phyloP scores from a whole-genome alignment of 2,888 invertebrate species.

The Entomobrya proxima region DNA sequence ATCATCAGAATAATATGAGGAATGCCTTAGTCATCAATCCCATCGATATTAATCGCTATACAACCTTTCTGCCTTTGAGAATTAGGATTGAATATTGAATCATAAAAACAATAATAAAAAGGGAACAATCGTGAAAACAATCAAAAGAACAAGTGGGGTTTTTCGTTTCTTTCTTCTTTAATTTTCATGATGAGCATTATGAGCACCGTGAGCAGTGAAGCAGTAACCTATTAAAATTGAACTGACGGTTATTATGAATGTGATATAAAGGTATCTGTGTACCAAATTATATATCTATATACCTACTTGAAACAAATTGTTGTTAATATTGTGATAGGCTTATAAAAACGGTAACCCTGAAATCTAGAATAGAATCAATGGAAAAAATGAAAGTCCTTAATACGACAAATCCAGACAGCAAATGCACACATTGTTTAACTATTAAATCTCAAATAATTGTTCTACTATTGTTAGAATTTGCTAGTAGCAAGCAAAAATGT shows the following conservation, averaged over 20 bases:
- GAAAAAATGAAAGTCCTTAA: conserved; percentile 4
- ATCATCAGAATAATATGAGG: conserved; percentile 25
- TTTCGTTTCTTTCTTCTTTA: background rate
- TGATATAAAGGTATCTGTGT: background rate
- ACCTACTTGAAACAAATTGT: background rate
- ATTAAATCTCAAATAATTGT: conserved; percentile 15
- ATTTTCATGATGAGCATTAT: background rate
- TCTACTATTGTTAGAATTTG: background rate
- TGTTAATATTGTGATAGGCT: background rate
- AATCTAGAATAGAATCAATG: conserved; percentile 20
- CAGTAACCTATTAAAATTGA: conserved; percentile 7
- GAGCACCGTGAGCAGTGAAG: background rate
- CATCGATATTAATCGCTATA: background rate
- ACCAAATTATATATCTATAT: background rate
- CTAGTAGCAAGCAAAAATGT: background rate
- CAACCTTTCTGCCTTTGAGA: conserved; percentile 16
- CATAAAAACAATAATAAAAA: conserved; percentile 24
- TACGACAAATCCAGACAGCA: conserved; percentile 4
- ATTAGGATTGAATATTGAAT: background rate
- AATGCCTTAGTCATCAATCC: background rate
- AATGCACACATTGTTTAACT: background rate
- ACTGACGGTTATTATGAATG: conserved; percentile 39
- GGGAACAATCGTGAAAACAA: conserved; percentile 4
- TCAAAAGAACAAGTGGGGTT: background rate
- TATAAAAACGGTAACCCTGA: conserved; percentile 43